Evolutionary conservation across 2,888 invertebrate genomes (phyloP), one percentile per base, ranked within the genome.

Genomic region (Pristionchus mayeri): DNA sequence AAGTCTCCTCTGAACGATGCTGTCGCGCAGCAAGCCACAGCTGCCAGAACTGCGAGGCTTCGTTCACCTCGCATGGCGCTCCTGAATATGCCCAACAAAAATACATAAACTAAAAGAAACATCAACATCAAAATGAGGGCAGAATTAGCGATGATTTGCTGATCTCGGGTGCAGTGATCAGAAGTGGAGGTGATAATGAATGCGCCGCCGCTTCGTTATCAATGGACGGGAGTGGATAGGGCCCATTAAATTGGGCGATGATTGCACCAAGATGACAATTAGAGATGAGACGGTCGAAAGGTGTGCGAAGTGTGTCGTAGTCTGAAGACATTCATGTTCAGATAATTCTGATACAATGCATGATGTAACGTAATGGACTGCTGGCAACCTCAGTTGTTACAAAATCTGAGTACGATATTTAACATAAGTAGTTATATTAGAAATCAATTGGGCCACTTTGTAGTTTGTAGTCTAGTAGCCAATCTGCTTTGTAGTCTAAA

Each of bases 121-220:
- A 44, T 44, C 13, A n/a, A 44, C 44, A 44, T n/a, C n/a, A n/a
- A n/a, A n/a, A n/a, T n/a, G n/a, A n/a, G n/a, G 44, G 44, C 44
- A 44, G 44, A 6, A 44, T 44, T 44, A 13, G 34, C 21, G 34
- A 24, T 63, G 63, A 63, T 63, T 27, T 34, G 30, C 34, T 27
- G 63, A 63, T 63, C 63, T 63, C 30, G 63, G 34, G 63, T 63
- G 63, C 63, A 63, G 30, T 63, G 34, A 63, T 63, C 63, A 18
- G 16, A 63, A 63, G 63, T 34, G 63, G 63, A 30, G 30, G 63
- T 21, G 63, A 63, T 63, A 63, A 63, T 63, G 63, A 63, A 63
- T 18, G 34, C 34, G 27, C 1, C 63, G 44, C n/a, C 44, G 44
- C 44, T 44, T 27, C 57, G 27, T 27, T 60, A 60, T 60, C 63